A percentile compares a stretch with the other conserved stretches of the same genome.
phyloP scores from a whole-genome alignment of 2,113 vertebrate species.

The Morphnarchus princeps region DNA sequence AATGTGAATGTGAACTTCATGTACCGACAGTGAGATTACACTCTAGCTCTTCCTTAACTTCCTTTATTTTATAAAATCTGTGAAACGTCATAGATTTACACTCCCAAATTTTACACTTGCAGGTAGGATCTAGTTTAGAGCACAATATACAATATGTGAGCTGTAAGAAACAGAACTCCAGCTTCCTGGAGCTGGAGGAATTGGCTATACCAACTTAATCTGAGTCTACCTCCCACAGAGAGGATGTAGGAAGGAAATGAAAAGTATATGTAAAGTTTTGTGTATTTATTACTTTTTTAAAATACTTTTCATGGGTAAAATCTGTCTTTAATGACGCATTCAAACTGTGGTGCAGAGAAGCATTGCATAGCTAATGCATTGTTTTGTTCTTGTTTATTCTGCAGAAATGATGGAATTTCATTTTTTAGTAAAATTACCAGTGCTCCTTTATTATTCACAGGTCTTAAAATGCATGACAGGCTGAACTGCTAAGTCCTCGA shows the following conservation, averaged over 20 bases:
- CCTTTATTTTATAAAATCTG: slow-evolving; percentile 7
- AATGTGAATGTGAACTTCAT: neutral
- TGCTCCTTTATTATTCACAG: slow-evolving; percentile 65
- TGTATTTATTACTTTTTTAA: slow-evolving; percentile 50
- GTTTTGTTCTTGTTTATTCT: slow-evolving; percentile 79
- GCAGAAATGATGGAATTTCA: slow-evolving; percentile 74
- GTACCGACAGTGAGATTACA: neutral
- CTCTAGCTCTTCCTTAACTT: neutral
- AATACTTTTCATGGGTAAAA: slow-evolving; percentile 71
- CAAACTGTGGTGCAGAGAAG: slow-evolving; percentile 55
- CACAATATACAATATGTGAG: neutral
- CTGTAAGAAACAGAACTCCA: neutral
- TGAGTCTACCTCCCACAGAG: slow-evolving; percentile 48
- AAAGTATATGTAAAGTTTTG: slow-evolving; percentile 36
- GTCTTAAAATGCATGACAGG: slow-evolving; percentile 60
- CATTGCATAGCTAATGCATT: slow-evolving; percentile 77
- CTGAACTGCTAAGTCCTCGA: slow-evolving; percentile 28
- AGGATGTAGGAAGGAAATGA: slow-evolving; percentile 47
- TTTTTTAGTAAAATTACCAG: slow-evolving; percentile 72
- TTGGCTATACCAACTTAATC: slow-evolving; percentile 20
- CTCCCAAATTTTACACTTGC: neutral
- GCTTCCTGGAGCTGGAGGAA: slow-evolving; percentile 28
- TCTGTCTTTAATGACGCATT: slow-evolving; percentile 69
- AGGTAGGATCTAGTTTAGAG: neutral
- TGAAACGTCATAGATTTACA: neutral